phyloP scores from a whole-genome alignment of 2,797 vertebrate species.

The Sebastes itinus region DNA sequence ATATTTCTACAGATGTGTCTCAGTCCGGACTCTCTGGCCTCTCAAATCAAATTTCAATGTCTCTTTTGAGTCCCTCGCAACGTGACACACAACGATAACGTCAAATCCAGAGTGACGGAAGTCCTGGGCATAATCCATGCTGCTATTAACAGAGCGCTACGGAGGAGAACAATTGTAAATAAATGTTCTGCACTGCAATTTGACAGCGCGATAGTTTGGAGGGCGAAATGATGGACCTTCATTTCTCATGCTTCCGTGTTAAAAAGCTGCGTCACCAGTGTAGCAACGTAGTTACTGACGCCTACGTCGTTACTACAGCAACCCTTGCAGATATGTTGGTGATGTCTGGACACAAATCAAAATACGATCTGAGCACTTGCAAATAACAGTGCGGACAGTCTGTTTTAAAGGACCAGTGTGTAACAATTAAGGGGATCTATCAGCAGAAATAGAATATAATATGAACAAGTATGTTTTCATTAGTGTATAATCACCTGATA shows the following conservation, averaged over 20 bases:
- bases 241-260: neutral
- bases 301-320: neutral
- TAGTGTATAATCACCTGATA: too few species aligned
- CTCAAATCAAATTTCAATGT: neutral
- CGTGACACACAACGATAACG: neutral
- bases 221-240: neutral
- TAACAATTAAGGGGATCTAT: too few species aligned
- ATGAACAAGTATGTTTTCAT: too few species aligned
- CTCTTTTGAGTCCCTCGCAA: neutral
- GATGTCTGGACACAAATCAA: neutral
- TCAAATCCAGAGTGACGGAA: neutral
- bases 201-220: neutral
- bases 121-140: neutral
- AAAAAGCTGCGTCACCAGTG: neutral
- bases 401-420: too few species aligned
- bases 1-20: neutral
- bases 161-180: neutral
- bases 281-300: neutral
- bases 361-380: neutral
- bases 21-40: neutral
- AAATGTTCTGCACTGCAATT: accelerated
- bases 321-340: neutral
- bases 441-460: too few species aligned
- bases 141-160: neutral
- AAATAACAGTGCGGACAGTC: too few species aligned